These are phyloP conservation scores for Potamilus streckersoni DNA, from an alignment of 1,140 invertebrate species.

Conservation along the genomic window DNA sequence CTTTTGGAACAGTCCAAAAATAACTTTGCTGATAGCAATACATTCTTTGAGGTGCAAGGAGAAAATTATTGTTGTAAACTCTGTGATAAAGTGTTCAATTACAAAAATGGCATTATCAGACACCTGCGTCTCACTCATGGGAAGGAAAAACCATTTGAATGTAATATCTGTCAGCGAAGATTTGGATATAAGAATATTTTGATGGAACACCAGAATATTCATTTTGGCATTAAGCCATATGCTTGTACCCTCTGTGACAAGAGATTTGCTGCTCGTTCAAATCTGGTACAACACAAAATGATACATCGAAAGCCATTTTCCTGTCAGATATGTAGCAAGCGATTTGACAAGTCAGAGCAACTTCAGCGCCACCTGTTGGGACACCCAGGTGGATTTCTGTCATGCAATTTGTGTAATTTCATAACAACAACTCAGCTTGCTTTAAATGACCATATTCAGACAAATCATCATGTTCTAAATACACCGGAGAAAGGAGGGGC, in stretches of 20 bases:
- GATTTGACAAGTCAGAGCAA: slow-evolving; percentile 54
- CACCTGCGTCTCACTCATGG: slow-evolving; percentile 49
- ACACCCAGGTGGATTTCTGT: slow-evolving; percentile 48
- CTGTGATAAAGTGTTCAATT: slow-evolving; percentile 18
- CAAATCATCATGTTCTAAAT: slow-evolving; percentile 41
- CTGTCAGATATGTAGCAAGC: slow-evolving; percentile 53
- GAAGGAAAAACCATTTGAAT: slow-evolving; percentile 57
- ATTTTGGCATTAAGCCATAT: slow-evolving; percentile 62
- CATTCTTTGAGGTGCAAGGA: neutral
- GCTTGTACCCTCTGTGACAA: slow-evolving; percentile 60
- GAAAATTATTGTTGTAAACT: slow-evolving; percentile 11
- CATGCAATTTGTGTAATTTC: slow-evolving; percentile 52
- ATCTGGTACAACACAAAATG: slow-evolving; percentile 55
- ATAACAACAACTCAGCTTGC: slow-evolving; percentile 44
- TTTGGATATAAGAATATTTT: slow-evolving; percentile 58
- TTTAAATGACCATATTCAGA: slow-evolving; percentile 52
- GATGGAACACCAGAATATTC: slow-evolving; percentile 60
- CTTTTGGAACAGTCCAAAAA: too few relatives aligned
- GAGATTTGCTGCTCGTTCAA: slow-evolving; percentile 55
- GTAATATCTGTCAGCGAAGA: slow-evolving; percentile 53
- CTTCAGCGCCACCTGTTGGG: slow-evolving; percentile 55
- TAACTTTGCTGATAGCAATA: too few relatives aligned
- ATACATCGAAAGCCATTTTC: slow-evolving; percentile 52
- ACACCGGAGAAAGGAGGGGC: slow-evolving; percentile 25
- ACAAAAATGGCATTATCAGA: slow-evolving; percentile 15